Conservation (phyloP, 1,140 invertebrate species). For the Phortica variegata region DNA sequence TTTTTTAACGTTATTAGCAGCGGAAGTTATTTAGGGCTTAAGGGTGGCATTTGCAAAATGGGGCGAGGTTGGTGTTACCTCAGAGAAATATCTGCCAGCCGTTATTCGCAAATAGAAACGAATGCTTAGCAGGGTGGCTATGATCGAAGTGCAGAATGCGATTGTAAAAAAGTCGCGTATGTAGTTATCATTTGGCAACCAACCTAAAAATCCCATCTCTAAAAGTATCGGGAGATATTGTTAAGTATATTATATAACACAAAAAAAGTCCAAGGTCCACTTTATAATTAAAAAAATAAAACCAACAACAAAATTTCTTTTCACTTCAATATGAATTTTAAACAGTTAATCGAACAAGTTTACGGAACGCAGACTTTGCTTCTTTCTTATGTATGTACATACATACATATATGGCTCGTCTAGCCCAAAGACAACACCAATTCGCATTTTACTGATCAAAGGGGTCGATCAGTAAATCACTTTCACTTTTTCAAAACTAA, state of each 20-base stretch:
- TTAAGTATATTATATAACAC: constrained; percentile 18
- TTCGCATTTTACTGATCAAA: too few species aligned
- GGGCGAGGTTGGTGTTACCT: constrained; percentile 30
- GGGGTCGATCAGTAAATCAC: too few species aligned
- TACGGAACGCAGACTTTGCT: constrained; percentile 5
- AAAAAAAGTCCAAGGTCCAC: too few species aligned
- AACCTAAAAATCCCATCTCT: constrained; percentile 50
- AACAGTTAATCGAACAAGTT: constrained; percentile 36
- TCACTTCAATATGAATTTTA: constrained; percentile 33
- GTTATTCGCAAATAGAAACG: constrained; percentile 55
- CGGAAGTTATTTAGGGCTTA: too few species aligned
- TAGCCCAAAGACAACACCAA: too few species aligned
- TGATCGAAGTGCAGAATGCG: constrained; percentile 35
- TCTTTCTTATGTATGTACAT: too few species aligned
- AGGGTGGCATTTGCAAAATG: not conserved
- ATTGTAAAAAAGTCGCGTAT: constrained; percentile 40
- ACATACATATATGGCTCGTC: too few species aligned
- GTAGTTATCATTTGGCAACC: constrained; percentile 49
- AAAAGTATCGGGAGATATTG: constrained; percentile 27
- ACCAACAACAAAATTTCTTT: too few species aligned
- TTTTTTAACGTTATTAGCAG: too few species aligned
- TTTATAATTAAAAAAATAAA: too few species aligned
- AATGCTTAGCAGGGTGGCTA: constrained; percentile 47
- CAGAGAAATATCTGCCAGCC: constrained; percentile 48
- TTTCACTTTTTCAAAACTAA: too few species aligned